Evolutionary conservation across 2,113 vertebrate genomes (phyloP).

Genomic region (Gorsachius goisagi): DNA sequence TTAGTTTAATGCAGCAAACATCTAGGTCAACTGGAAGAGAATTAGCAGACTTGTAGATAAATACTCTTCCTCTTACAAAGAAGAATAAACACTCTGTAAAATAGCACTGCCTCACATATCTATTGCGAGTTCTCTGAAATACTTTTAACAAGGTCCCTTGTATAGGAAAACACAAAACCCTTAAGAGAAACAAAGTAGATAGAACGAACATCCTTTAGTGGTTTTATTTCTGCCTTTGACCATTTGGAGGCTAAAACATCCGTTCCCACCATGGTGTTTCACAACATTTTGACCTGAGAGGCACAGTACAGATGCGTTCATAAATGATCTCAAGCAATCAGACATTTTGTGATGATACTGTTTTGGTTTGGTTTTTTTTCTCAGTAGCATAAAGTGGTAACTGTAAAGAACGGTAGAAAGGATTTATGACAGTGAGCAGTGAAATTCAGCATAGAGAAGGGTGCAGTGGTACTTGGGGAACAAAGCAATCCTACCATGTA

Average conservation of each 20-base stretch:
- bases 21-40: not conserved
- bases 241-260: not conserved
- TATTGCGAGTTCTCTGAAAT: not conserved
- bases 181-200: not conserved
- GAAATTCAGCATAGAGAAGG: not conserved
- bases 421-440: not conserved
- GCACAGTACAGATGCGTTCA: fast-evolving
- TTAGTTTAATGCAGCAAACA: not conserved
- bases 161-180: not conserved
- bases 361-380: no score
- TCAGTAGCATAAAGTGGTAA: not conserved
- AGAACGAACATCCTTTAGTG: not conserved
- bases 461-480: not conserved
- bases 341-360: not conserved
- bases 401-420: not conserved
- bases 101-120: not conserved
- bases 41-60: not conserved
- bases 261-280: not conserved
- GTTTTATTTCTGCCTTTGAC: not conserved
- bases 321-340: not conserved
- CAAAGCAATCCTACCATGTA: not conserved
- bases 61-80: not conserved
- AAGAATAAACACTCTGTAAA: not conserved
- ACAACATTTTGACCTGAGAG: not conserved
- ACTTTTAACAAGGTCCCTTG: not conserved